Percentiles rank a stretch among this genome's conserved stretches.
phyloP scores from a whole-genome alignment of 2,888 invertebrate genomes.

The Rotaria macrura region DNA sequence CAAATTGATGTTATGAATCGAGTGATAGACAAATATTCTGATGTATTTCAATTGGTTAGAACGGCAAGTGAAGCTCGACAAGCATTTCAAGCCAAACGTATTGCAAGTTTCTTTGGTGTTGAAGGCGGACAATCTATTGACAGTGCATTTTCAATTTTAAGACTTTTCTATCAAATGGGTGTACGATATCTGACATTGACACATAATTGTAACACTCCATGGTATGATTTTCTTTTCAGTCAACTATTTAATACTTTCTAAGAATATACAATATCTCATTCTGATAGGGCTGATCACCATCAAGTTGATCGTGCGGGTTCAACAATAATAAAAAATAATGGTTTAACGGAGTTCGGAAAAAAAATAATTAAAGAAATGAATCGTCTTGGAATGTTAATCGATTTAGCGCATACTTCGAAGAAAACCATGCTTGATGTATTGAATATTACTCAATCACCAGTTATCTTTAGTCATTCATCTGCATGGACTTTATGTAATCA shows the following conservation, averaged over 20 bases:
- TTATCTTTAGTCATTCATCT: conserved; percentile 82
- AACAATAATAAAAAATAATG: conserved; percentile 46
- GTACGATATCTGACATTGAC: conserved; percentile 74
- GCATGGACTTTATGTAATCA: conserved; percentile 76
- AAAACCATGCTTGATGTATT: conserved; percentile 72
- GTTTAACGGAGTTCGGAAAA: conserved; percentile 68
- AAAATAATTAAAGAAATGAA: conserved; percentile 74
- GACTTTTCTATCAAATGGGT: conserved; percentile 73
- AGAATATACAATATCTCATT: too few species aligned
- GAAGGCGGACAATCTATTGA: conserved; percentile 77
- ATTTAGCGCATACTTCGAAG: conserved; percentile 60
- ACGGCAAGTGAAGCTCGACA: conserved; percentile 55
- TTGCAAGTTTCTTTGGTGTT: conserved; percentile 77
- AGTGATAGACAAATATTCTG: conserved; percentile 67
- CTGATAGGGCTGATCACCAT: neutral
- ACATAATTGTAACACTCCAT: conserved; percentile 60
- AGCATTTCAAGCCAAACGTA: conserved; percentile 53
- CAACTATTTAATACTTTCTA: too few species aligned
- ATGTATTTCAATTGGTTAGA: conserved; percentile 56
- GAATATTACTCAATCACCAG: conserved; percentile 70
- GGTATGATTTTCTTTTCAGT: conserved; percentile 48
- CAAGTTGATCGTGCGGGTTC: conserved; percentile 6
- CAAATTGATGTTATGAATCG: conserved; percentile 75
- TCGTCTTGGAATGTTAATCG: conserved; percentile 74
- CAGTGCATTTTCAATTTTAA: conserved; percentile 66